Base-by-base conservation (phyloP, 2,113 vertebrate genomes). In the Sinocyclocheilus grahami region DNA sequence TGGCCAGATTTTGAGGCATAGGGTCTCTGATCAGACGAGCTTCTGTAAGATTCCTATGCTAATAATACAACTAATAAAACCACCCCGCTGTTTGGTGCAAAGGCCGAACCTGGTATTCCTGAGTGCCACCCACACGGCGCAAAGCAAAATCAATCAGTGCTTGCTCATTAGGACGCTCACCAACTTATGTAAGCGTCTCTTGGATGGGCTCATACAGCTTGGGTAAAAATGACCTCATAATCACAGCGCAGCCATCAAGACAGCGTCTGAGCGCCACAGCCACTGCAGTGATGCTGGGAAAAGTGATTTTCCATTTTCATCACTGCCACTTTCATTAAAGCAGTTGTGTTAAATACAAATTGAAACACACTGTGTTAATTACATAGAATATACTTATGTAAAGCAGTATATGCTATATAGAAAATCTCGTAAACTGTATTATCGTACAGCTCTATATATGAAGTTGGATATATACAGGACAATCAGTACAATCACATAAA, bases 151-250 rank as follows among this genome's bases (percentile, higher is more conserved):
- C 94, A 94, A 94, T 95, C 95, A 95, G 92, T 94, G 94, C 91
- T 93, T 92, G 93, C 93, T 95, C 94, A 95, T 95, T 95, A 96
- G 92, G 94, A 95, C 92, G 93, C 94, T 95, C 93, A 93, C 92
- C 92, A 94, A 94, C 93, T 94, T 94, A 92, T 95, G 94, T 94
- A 94, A 89, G 91, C 94, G 93, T 95, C 94, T 90, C 90, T 91
- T 93, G 93, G 93, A 94, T 94, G 93, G 92, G 92, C 94, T 93
- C 93, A 92, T 92, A 90, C 94, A 90, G 91, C 91, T 91, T 92
- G 92, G 91, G 92, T 92, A 93, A 92, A 94, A 95, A 95, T 94
- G 92, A 93, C 93, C 95, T 94, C 92, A 93, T 95, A 94, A 95
- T 95, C 93, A 92, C 91, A 55, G 87, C 89, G 92, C 94, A 94